Evolutionary conservation across 2,797 vertebrate genomes (phyloP), one percentile per base, ranked within the genome.

Genomic region (Sebastes cheni): DNA sequence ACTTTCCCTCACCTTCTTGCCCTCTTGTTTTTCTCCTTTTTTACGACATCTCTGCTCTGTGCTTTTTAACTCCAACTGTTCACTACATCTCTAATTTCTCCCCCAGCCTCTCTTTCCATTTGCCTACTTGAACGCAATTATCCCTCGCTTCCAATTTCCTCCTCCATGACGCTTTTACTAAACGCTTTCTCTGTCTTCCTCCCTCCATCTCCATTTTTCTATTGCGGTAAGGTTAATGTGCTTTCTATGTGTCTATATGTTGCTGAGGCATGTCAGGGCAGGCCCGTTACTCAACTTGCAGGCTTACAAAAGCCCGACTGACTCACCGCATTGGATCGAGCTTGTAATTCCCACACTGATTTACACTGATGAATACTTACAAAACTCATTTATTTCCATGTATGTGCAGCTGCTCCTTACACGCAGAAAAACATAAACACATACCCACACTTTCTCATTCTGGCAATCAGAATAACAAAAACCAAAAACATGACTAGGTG

Each of bases 1-100:
- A 90, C 88, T 91, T 90, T 88, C 76, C 70, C 67, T 92, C 88
- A 90, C 90, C 92, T 90, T 90, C 62, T 88, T 80, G 75, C 78
- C 80, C 74, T 72, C 80, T 73, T 30, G 30, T 71, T 79, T 81
- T 77, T n/a, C 29, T 56, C 30, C 54, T 3, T 13, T 67, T 32
- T 54, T n/a, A 54, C 69, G 12, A 22, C 23, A 8, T 70, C 50
- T 30, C 27, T 54, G 18, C 25, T 42, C 67, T 72, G 23, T 46
- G 42, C 42, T 54, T 69, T 69, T 50, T 46, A 23, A 8, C 71
- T 81, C 76, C 71, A 54, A 55, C 72, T 16, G 32, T 62, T 85
- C 16, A 1, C 39, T 66, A 18, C 39, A 20, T 54, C 42, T 80
- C 60, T 46, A 56, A 42, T 61, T 59, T 60, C 36, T 59, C 52